Conservation (phyloP, 2,113 vertebrate species). For the Pogona vitticeps region DNA sequence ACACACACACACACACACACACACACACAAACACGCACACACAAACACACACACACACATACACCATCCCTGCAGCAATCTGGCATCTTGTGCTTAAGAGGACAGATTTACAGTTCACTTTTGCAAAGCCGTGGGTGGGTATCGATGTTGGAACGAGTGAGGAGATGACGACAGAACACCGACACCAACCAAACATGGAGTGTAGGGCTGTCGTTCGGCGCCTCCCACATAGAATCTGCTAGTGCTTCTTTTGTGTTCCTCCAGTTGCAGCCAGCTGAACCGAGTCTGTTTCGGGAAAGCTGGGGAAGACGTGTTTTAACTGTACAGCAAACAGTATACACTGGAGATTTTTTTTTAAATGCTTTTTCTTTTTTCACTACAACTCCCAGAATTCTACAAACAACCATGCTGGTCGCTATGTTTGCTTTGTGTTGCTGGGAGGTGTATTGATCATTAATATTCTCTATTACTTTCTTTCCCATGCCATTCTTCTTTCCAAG, state of each 20-base stretch:
- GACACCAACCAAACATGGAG: not conserved
- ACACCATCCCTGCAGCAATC: constrained; percentile 41
- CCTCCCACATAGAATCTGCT: constrained; percentile 8
- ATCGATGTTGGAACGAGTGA: not conserved
- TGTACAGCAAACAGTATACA: not conserved
- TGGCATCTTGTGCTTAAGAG: not conserved
- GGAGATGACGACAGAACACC: not conserved
- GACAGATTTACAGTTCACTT: not conserved
- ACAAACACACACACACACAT: constrained; percentile 21
- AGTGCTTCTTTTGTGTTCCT: not conserved
- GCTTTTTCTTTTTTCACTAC: too few relatives aligned
- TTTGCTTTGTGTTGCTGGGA: too few relatives aligned
- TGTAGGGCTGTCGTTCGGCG: not conserved
- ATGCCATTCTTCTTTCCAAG: too few relatives aligned
- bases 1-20: too few relatives aligned
- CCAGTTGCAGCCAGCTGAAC: not conserved
- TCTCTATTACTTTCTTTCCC: too few relatives aligned
- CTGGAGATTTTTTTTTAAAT: too few relatives aligned
- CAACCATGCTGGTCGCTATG: too few relatives aligned
- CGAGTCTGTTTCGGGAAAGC: constrained; percentile 1
- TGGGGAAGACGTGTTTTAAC: not conserved
- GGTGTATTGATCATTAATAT: too few relatives aligned
- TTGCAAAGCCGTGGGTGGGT: not conserved
- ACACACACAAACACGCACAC: too few relatives aligned
- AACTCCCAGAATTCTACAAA: too few relatives aligned